Evolutionary conservation across 2,113 vertebrate genomes (phyloP).

Genomic region (Hydropotes inermis): DNA sequence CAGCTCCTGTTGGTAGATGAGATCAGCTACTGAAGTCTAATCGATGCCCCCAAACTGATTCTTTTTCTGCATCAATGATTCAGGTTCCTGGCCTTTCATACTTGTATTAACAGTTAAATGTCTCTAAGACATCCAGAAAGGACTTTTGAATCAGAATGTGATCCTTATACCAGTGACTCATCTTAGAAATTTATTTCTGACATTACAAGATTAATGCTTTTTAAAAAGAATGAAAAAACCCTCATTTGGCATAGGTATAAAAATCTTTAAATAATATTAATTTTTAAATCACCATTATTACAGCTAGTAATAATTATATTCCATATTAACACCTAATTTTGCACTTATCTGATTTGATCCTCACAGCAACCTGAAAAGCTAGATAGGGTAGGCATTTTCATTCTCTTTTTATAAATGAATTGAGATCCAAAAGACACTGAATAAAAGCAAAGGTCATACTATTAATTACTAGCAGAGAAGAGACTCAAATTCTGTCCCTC

Average conservation of each 20-base stretch:
- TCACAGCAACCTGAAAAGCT: background rate
- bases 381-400: background rate
- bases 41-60: background rate
- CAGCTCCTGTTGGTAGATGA: background rate
- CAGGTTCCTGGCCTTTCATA: constrained; percentile 22
- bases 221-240: background rate
- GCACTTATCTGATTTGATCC: background rate
- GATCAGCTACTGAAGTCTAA: background rate
- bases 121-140: background rate
- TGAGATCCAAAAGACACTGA: background rate
- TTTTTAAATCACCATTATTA: background rate
- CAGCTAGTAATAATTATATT: background rate
- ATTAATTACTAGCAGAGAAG: background rate
- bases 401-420: background rate
- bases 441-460: background rate
- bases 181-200: constrained; percentile 36
- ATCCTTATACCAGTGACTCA: constrained; percentile 41
- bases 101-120: constrained; percentile 22
- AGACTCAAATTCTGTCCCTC: background rate
- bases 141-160: constrained; percentile 17
- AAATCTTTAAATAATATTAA: constrained; percentile 14
- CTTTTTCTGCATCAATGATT: background rate
- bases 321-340: background rate
- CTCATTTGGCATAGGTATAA: background rate
- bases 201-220: background rate